Evolutionary conservation across 1,140 invertebrate species (phyloP), one percentile per base, ranked within the genome.

Genomic region (Listronotus oregonensis): DNA sequence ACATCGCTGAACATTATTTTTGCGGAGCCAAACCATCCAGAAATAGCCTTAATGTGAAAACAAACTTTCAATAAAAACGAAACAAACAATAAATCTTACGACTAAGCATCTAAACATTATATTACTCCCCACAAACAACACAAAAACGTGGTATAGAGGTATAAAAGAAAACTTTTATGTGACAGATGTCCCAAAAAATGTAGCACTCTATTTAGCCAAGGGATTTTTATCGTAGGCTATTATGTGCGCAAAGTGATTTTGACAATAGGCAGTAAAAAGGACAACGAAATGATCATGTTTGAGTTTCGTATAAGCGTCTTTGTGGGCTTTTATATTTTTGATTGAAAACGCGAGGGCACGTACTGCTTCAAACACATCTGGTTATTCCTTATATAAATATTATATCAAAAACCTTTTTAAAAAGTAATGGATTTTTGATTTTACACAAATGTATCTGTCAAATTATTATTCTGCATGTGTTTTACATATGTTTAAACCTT

Each of bases 221-320:
- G 57, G 46, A 49, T 47, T 60, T 60, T 60, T 49, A 49, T 47
- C 21, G 57, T 11, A 27, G 15, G n/a, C 44, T 50, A 49, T 43
- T 39, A 39, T 60, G 43, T 60, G 44, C 27, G 39, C 57, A 60
- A 60, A 60, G 57, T 60, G 57, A 60, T 60, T 60, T 37, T 37
- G 57, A 60, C 57, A 60, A 60, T 60, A 34, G 57, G 32, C 57
- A 14, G 57, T 60, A 60, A 60, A 58, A 49, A 60, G 57, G 46
- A 60, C 57, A 32, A 60, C 57, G 57, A 49, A 60, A 60, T 60
- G 57, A 60, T 60, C 57, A 60, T 60, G 57, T 60, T 60, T 60
- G 57, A 60, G 57, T 60, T 60, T 49, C 31, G 43, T 44, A 60
- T 60, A 31, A 60, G 21, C 34, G 57, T 60, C 57, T 60, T 47